These are phyloP conservation scores for Botrylloides violaceus DNA, from an alignment of 23 tunicate genomes.

Conservation along the genomic window DNA sequence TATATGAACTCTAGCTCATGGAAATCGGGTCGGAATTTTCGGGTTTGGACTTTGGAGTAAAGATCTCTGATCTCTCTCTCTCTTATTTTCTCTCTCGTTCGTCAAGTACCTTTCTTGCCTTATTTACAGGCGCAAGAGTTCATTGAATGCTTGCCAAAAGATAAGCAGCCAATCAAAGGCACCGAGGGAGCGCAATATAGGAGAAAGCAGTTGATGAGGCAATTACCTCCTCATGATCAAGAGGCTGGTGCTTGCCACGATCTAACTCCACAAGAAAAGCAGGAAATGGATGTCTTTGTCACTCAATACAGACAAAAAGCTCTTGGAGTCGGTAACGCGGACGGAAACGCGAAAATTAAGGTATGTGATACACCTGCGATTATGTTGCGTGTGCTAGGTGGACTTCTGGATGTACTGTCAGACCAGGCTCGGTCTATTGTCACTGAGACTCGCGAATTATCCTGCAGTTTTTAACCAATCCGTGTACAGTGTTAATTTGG, in stretches of 20 bases:
- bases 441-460: too few relatives aligned
- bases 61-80: background rate
- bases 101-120: background rate
- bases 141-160: constrained; percentile 64
- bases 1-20: too few relatives aligned
- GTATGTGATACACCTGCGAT: too few relatives aligned
- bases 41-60: background rate
- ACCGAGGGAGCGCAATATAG: constrained; percentile 76
- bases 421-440: too few relatives aligned
- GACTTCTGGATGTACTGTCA: too few relatives aligned
- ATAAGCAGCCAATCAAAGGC: constrained; percentile 76
- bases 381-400: too few relatives aligned
- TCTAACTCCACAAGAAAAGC: constrained; percentile 68
- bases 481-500: too few relatives aligned
- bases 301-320: constrained; percentile 70
- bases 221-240: constrained; percentile 89
- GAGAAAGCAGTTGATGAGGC: constrained; percentile 90
- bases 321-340: constrained; percentile 74
- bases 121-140: constrained; percentile 34
- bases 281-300: constrained; percentile 84
- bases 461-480: too few relatives aligned
- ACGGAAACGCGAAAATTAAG: constrained; percentile 51
- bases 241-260: constrained; percentile 89
- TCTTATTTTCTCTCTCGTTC: too few relatives aligned
- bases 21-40: background rate